Conservation (phyloP, 2,113 vertebrate species). For the Burhinus oedicnemus region DNA sequence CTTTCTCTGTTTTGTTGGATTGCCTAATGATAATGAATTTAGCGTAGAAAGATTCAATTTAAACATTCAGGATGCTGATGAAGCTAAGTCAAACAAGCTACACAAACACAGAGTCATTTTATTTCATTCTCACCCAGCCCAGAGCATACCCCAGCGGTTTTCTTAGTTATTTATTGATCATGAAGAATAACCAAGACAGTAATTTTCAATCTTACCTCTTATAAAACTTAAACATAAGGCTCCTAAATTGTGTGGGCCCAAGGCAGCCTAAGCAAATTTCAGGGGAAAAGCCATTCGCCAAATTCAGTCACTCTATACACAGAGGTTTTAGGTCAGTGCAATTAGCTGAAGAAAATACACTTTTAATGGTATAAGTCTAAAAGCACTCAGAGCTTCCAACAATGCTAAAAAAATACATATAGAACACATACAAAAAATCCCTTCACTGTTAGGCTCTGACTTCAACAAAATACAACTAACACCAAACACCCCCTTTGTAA, state of each 20-base stretch:
- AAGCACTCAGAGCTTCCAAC: neutral
- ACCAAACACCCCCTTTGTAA: neutral
- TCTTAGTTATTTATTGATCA: slow-evolving; percentile 25
- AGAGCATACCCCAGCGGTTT: neutral
- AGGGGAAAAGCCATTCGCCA: neutral
- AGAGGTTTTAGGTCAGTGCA: slow-evolving; percentile 11
- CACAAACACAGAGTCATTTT: slow-evolving; percentile 10
- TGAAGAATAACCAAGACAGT: slow-evolving; percentile 14
- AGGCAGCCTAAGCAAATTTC: neutral
- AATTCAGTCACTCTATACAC: neutral
- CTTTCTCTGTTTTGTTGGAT: neutral
- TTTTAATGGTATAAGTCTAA: neutral
- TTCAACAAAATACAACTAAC: neutral
- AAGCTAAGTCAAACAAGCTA: slow-evolving; percentile 50
- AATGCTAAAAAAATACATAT: neutral
- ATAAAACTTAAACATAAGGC: neutral
- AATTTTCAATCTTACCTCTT: neutral
- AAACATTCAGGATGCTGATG: neutral
- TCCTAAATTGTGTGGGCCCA: neutral
- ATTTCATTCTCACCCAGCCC: neutral
- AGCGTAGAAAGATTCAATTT: slow-evolving; percentile 27
- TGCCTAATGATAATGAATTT: slow-evolving; percentile 36
- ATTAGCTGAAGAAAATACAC: slow-evolving; percentile 2
- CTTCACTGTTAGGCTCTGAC: neutral
- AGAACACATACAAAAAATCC: neutral